phyloP scores from a whole-genome alignment of 1,140 invertebrate species.

The Bombus huntii region DNA sequence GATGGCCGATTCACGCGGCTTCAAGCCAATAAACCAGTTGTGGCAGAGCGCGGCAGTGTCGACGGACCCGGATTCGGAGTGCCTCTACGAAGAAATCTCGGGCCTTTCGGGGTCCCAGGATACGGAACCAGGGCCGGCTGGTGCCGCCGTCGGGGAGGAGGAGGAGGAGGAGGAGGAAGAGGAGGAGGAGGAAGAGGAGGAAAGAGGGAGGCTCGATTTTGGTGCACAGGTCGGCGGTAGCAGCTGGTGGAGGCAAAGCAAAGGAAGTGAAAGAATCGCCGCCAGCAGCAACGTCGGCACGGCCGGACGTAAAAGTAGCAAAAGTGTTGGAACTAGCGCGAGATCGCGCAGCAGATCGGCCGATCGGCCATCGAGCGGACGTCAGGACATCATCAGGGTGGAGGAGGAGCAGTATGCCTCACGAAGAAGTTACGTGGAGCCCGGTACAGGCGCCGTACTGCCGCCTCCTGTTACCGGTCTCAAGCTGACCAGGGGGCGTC shows the following conservation, averaged over 20 bases:
- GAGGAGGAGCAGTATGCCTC: slow-evolving; percentile 79
- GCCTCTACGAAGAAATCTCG: slow-evolving; percentile 81
- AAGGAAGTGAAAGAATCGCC: slow-evolving; percentile 27
- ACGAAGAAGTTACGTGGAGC: slow-evolving; percentile 75
- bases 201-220: slow-evolving; percentile 55
- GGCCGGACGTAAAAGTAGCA: slow-evolving; percentile 54
- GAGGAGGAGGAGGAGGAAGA: slow-evolving; percentile 51
- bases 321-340: slow-evolving; percentile 50
- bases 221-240: slow-evolving; percentile 63
- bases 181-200: slow-evolving; percentile 37
- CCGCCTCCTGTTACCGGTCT: slow-evolving; percentile 66
- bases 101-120: slow-evolving; percentile 76
- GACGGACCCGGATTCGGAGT: slow-evolving; percentile 81
- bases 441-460: slow-evolving; percentile 73
- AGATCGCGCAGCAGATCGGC: slow-evolving; percentile 63
- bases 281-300: slow-evolving; percentile 25
- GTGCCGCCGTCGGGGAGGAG: slow-evolving; percentile 53
- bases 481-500: slow-evolving; percentile 82
- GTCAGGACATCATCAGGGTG: slow-evolving; percentile 73
- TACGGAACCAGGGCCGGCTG: slow-evolving; percentile 61
- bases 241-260: slow-evolving; percentile 54
- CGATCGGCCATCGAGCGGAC: slow-evolving; percentile 56
- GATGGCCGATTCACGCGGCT: slow-evolving; percentile 81
- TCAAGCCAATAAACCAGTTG: slow-evolving; percentile 82
- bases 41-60: slow-evolving; percentile 75